Base-by-base conservation (phyloP, 2,888 invertebrate genomes). In the Odontocolon sp. region DNA sequence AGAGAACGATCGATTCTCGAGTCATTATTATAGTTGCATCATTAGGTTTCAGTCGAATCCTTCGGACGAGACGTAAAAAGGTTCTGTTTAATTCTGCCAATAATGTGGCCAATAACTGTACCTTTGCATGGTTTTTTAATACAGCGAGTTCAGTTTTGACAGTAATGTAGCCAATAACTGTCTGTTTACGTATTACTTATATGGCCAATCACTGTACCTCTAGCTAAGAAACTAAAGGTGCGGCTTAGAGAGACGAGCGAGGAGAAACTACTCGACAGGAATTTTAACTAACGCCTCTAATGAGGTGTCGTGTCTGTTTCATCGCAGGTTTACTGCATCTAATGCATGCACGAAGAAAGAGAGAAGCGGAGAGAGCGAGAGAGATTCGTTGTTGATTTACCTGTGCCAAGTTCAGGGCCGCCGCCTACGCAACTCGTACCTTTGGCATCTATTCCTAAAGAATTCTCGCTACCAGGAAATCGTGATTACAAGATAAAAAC, bases 231-330 rank as follows among this genome's bases (percentile, higher is more conserved):
- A 63, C 36, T 52, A 69, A 64, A 64, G 75, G 61, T 47, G 70
- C 31, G 70, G 61, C 59, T 70, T 14, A 52, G 64, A 26, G 70
- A 71, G 66, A 76, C 70, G 70, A 71, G 68, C 61, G 40, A 54
- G 56, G 63, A 50, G 67, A 54, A 61, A 45, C 70, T n/a, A n/a
- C n/a, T 67, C 45, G 33, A n/a, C 11, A 57, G 68, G 69, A 73
- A 71, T 80, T 80, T 71, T 74, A 80, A 79, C 79, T 73, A 73
- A 78, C 77, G 67, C 72, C 75, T 75, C 72, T 76, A 80, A 78
- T 76, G 73, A 80, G 73, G 69, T 59, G 42, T 54, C 71, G 57
- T 72, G 78, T 76, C 73, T 47, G 56, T 50, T 47, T 40, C 54
- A 40, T 28, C 36, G 40, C 56, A 42, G 28, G 45, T 23, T 28